These are phyloP conservation scores for Neuroterus valhalla DNA, from an alignment of 1,140 invertebrate genomes.

Conservation along the genomic window DNA sequence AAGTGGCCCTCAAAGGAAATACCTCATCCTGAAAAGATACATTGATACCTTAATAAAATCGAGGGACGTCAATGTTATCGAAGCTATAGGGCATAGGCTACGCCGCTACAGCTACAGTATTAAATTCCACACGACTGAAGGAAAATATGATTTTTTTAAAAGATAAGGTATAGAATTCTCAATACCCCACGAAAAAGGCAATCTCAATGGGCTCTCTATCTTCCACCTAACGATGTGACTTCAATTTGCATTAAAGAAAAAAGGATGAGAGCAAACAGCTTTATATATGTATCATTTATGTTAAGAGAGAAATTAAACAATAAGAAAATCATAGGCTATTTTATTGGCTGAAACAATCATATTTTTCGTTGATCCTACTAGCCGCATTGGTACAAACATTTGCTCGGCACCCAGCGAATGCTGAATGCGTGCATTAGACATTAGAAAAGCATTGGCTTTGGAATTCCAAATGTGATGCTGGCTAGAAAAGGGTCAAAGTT, in stretches of 20 bases:
- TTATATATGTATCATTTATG: too few relatives aligned
- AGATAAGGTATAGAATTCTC: not conserved
- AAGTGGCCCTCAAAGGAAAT: constrained; percentile 33
- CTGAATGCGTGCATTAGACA: too few relatives aligned
- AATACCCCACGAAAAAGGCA: not conserved
- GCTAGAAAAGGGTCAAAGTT: not conserved
- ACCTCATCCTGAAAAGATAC: not conserved
- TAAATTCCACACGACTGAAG: not conserved
- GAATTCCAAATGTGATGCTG: not conserved
- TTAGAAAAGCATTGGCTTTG: too few relatives aligned
- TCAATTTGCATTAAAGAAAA: not conserved
- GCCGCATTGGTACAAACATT: too few relatives aligned
- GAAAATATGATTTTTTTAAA: not conserved
- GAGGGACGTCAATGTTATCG: constrained; percentile 1
- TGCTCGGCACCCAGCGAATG: too few relatives aligned
- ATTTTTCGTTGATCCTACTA: too few relatives aligned
- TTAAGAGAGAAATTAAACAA: too few relatives aligned
- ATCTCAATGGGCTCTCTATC: not conserved
- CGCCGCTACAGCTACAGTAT: not conserved
- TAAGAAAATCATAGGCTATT: too few relatives aligned
- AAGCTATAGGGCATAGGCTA: too few relatives aligned
- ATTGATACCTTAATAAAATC: constrained; percentile 1
- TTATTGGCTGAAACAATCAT: too few relatives aligned
- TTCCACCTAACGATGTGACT: not conserved
- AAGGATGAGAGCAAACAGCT: too few relatives aligned